Percentiles rank a stretch among this genome's conserved stretches.
Conservation (phyloP, 1,140 invertebrate genomes). For the Acromyrmex heyeri region DNA sequence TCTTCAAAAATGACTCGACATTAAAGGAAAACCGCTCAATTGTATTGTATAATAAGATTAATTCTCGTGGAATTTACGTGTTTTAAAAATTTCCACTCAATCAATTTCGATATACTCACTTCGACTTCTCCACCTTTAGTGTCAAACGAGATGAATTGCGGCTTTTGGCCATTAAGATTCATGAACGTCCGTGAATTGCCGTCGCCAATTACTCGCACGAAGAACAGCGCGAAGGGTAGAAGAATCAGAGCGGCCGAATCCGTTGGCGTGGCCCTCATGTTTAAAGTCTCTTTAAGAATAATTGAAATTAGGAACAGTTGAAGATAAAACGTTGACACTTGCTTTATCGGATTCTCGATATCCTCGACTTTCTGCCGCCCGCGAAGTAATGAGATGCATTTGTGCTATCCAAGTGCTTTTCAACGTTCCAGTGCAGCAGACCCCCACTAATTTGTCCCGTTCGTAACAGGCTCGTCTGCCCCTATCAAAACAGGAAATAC, state of each 20-base stretch:
- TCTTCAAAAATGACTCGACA: neutral
- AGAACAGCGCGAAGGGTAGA: slow-evolving; percentile 19
- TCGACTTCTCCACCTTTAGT: slow-evolving; percentile 73
- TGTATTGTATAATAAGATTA: neutral
- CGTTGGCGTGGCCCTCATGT: neutral
- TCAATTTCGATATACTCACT: slow-evolving; percentile 72
- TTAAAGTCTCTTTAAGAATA: neutral
- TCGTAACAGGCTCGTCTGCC: slow-evolving; percentile 42
- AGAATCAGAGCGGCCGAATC: neutral
- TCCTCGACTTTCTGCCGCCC: slow-evolving; percentile 11
- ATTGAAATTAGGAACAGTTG: neutral
- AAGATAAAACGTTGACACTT: neutral
- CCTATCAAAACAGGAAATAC: slow-evolving; percentile 64
- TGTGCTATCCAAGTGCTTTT: slow-evolving; percentile 34
- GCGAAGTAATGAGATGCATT: slow-evolving; percentile 37
- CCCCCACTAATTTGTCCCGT: slow-evolving; percentile 34
- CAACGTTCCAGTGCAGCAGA: slow-evolving; percentile 19
- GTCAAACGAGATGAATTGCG: slow-evolving; percentile 78
- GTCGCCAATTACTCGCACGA: slow-evolving; percentile 18
- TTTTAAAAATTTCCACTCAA: neutral
- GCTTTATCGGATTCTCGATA: neutral
- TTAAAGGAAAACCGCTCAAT: neutral
- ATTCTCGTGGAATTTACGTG: neutral
- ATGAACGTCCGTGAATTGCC: neutral
- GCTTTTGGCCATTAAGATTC: slow-evolving; percentile 2